These are phyloP conservation scores for Megaptera novaeangliae DNA, from an alignment of 2,113 vertebrate genomes.

Conservation along the genomic window DNA sequence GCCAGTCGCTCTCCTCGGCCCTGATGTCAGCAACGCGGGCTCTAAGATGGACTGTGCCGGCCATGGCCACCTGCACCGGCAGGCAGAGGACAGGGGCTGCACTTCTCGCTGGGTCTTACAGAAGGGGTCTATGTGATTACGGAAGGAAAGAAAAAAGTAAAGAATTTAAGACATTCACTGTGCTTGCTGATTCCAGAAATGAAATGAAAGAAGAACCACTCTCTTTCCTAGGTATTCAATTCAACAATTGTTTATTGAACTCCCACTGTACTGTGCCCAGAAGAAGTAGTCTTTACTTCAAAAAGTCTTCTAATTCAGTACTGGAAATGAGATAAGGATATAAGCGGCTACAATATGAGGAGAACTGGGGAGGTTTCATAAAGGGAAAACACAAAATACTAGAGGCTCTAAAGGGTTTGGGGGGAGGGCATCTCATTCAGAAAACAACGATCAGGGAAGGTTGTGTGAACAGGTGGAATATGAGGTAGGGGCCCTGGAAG, in stretches of 20 bases:
- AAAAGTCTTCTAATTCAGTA: neutral
- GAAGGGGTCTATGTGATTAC: neutral
- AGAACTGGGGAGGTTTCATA: neutral
- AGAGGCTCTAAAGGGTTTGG: neutral
- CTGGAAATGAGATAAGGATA: neutral
- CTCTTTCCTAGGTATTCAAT: constrained; percentile 8
- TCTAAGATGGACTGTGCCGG: neutral
- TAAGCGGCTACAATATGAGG: neutral
- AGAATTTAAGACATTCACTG: neutral
- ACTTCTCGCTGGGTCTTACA: neutral
- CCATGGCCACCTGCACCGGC: constrained; percentile 3
- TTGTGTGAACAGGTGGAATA: neutral
- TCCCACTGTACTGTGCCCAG: neutral
- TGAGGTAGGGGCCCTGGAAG: neutral
- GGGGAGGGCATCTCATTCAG: neutral
- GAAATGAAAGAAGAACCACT: neutral
- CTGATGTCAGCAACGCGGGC: neutral
- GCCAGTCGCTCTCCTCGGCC: neutral
- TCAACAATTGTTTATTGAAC: neutral
- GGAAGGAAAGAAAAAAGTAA: neutral
- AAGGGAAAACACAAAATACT: neutral
- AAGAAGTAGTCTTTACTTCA: neutral
- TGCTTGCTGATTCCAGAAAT: neutral
- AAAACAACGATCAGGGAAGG: neutral
- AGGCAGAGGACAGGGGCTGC: neutral